Evolutionary conservation across 1,140 invertebrate species (phyloP), one percentile per base, ranked within the genome.

Genomic region (Reticulitermes speratus): DNA sequence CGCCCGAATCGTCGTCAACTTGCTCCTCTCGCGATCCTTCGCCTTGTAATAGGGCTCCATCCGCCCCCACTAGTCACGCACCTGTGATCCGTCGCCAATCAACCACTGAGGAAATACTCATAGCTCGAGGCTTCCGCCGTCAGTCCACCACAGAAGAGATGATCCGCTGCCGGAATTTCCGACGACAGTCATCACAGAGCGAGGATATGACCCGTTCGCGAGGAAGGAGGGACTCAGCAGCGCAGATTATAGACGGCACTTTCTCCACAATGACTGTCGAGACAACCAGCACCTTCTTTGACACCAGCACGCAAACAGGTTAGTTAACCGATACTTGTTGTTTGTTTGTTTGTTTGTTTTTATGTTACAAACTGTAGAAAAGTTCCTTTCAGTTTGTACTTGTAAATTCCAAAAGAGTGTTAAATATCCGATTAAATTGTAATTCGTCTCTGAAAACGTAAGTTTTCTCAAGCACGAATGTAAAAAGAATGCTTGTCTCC

Each of bases 221-320:
- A 45, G 96, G 97, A 9, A 92, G 97, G 8, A 92, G 97, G 44
- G 96, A 98, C 90, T 97, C 97, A 3, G 95, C 95, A 23, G 96
- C 96, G 2, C 97, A 98, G 91, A 98, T 98, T 88, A 96, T 96
- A 44, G 97, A 98, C 89, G 97, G 97, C 11, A 97, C 97, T n/a
- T 94, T 97, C 86, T 96, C 96, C 14, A 96, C 96, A 25, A 98
- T 97, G 97, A 97, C 96, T 0, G 96, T 97, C 9, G 97, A 98
- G 90, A 97, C 96, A 2, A 96, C 96, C 2, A 97, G 96, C 90
- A 97, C 96, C 1, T 97, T 97, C 90, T 98, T 97, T 89, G 97
- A 98, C 91, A 97, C 96, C 86, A 97, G 96, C 90, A 97, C 97
- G 9, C 97, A 97, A 91, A 97, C 97, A 91, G 97, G 97, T 97